These are phyloP conservation scores for Phoxinus phoxinus DNA, from an alignment of 2,113 vertebrate species.

Conservation along the genomic window DNA sequence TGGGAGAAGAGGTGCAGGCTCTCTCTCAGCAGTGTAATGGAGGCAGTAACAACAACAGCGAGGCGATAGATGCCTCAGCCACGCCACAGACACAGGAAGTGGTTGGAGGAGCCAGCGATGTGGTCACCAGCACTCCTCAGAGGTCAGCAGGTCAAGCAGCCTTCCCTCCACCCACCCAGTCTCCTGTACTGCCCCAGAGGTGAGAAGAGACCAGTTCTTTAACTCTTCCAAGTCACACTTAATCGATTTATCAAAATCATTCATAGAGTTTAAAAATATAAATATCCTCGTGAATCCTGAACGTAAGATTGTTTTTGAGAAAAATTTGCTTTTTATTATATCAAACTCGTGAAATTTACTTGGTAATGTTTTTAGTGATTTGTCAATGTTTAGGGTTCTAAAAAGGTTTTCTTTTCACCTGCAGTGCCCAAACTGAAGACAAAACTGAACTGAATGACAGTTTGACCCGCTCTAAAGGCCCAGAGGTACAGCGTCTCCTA, in stretches of 20 bases:
- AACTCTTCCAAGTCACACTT: not conserved
- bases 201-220: slow-evolving; percentile 56
- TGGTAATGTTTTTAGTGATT: slow-evolving; percentile 1
- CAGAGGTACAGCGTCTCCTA: slow-evolving; percentile 35
- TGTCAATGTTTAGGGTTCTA: not conserved
- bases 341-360: not conserved
- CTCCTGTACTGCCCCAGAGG: slow-evolving; percentile 82
- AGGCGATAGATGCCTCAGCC: slow-evolving; percentile 61
- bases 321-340: not conserved
- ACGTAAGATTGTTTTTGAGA: not conserved
- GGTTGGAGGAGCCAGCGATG: slow-evolving; percentile 51
- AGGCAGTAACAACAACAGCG: slow-evolving; percentile 68
- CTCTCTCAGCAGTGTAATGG: slow-evolving; percentile 86
- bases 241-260: not conserved
- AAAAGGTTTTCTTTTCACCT: not conserved
- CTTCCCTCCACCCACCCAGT: slow-evolving; percentile 82
- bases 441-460: slow-evolving; percentile 25
- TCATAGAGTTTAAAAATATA: not conserved
- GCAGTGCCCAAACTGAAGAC: slow-evolving; percentile 41
- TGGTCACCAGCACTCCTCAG: slow-evolving; percentile 86
- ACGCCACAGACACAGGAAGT: slow-evolving; percentile 70
- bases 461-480: slow-evolving; percentile 21
- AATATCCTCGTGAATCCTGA: not conserved
- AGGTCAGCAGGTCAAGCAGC: slow-evolving; percentile 71
- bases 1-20: slow-evolving; percentile 87